Conservation (phyloP, 2,113 vertebrate species). For the Puffinus mauretanicus region DNA sequence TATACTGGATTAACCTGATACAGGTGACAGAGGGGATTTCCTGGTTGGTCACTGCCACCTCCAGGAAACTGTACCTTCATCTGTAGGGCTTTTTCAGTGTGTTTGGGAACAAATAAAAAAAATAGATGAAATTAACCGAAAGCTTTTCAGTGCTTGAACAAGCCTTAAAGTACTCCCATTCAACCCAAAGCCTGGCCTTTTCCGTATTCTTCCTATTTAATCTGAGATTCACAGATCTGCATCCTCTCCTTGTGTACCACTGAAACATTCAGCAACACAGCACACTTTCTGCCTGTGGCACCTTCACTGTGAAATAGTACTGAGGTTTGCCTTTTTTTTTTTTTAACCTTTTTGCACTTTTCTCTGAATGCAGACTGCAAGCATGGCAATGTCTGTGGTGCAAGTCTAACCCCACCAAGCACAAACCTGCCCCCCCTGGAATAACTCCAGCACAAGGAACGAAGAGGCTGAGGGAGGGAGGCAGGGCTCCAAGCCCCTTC, state of each 20-base stretch:
- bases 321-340: not conserved
- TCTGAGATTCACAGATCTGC: not conserved
- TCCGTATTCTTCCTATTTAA: not conserved
- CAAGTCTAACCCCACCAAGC: not conserved
- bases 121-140: not conserved
- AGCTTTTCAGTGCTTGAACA: not conserved
- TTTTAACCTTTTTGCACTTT: not conserved
- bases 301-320: not conserved
- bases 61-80: not conserved
- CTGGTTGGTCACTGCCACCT: not conserved
- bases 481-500: not conserved
- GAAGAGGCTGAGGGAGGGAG: not conserved
- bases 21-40: not conserved
- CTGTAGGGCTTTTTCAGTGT: not conserved
- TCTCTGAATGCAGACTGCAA: not conserved
- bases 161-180: too few species aligned
- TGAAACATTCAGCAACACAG: accelerated
- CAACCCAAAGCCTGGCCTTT: not conserved
- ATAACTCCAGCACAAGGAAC: not conserved
- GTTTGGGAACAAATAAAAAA: not conserved
- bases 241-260: not conserved
- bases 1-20: not conserved
- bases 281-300: not conserved
- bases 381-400: not conserved
- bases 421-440: not conserved